These are phyloP conservation scores for Poecile atricapillus DNA, from an alignment of 2,113 vertebrate species.

Conservation along the genomic window DNA sequence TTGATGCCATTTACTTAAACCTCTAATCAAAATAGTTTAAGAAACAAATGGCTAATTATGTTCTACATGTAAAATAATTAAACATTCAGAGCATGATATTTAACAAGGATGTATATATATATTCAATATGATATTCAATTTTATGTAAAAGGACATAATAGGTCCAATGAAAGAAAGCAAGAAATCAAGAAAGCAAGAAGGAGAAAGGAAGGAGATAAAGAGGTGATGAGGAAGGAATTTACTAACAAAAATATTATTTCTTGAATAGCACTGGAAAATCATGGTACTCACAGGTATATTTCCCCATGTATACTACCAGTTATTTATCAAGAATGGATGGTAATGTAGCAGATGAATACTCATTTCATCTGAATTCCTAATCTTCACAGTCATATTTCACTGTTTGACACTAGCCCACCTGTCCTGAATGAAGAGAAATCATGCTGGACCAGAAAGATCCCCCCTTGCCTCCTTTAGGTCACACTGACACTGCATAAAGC, in stretches of 20 bases:
- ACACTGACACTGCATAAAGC: not conserved
- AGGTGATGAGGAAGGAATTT: not conserved
- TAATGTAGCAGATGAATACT: not conserved
- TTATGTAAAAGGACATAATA: not conserved
- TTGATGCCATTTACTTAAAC: not conserved
- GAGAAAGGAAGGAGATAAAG: not conserved
- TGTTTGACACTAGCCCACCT: not conserved
- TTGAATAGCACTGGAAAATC: not conserved
- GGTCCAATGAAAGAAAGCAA: not conserved
- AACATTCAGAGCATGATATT: slow-evolving; percentile 2
- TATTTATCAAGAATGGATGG: not conserved
- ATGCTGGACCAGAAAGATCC: not conserved
- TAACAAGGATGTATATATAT: not conserved
- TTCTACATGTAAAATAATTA: slow-evolving; percentile 42
- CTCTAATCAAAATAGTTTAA: slow-evolving; percentile 29
- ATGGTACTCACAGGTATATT: not conserved
- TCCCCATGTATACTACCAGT: not conserved
- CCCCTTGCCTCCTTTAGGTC: not conserved
- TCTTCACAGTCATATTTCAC: not conserved
- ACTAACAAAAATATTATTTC: not conserved
- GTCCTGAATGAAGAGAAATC: not conserved
- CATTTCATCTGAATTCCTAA: not conserved
- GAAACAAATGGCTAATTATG: slow-evolving; percentile 35
- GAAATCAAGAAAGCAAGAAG: too few species aligned
- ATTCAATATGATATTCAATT: not conserved